phyloP scores from a whole-genome alignment of 2,888 invertebrate genomes.

The Pyrocoelia pectoralis region DNA sequence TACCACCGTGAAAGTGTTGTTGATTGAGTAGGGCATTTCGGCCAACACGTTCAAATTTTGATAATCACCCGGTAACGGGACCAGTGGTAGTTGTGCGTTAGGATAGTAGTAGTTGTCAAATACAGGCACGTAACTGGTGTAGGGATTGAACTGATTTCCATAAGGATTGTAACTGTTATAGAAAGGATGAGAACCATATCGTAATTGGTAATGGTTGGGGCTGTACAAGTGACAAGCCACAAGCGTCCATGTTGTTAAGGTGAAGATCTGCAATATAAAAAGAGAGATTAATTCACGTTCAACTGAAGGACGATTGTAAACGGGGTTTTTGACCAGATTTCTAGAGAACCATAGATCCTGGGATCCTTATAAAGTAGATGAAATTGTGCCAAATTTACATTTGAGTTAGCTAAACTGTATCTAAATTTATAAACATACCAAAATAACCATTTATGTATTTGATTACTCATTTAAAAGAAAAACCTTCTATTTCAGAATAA shows the following conservation, averaged over 20 bases:
- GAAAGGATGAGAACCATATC: slow-evolving; percentile 19
- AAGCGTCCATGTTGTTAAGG: slow-evolving; percentile 16
- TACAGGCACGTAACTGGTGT: slow-evolving; percentile 16
- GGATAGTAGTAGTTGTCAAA: slow-evolving; percentile 12
- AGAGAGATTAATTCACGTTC: too few relatives aligned
- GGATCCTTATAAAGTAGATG: too few relatives aligned
- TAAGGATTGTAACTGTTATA: slow-evolving; percentile 13
- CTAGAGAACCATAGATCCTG: too few relatives aligned
- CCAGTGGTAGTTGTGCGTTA: slow-evolving; percentile 12
- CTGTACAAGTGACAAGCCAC: slow-evolving; percentile 18
- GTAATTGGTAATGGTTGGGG: slow-evolving; percentile 22
- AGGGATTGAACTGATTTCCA: slow-evolving; percentile 14
- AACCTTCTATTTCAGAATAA: neutral
- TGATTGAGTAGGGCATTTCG: slow-evolving; percentile 52
- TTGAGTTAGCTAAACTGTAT: too few relatives aligned
- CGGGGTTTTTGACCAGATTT: too few relatives aligned
- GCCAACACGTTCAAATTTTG: slow-evolving; percentile 53
- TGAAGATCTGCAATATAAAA: slow-evolving; percentile 14
- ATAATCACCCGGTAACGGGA: slow-evolving; percentile 39
- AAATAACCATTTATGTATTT: too few relatives aligned
- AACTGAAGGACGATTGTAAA: too few relatives aligned
- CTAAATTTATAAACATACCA: too few relatives aligned
- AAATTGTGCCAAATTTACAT: too few relatives aligned
- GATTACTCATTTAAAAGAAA: too few relatives aligned
- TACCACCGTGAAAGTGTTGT: slow-evolving; percentile 53